Percentiles rank a stretch among this genome's conserved stretches.
Evolutionary conservation across 2,797 vertebrate species (phyloP).

Genomic region (Hemibagrus guttatus): DNA sequence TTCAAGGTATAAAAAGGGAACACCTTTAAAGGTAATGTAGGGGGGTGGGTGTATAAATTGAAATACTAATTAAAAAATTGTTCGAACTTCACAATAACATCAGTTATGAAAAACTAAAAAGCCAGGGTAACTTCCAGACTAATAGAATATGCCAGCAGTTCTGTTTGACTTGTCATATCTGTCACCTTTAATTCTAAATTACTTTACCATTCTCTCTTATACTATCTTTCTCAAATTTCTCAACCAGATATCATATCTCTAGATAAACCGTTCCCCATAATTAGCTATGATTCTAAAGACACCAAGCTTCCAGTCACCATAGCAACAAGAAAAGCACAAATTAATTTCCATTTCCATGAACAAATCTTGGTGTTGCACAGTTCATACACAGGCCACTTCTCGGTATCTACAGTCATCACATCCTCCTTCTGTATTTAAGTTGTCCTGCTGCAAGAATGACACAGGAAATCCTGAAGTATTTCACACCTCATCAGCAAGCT

Average conservation of each 20-base stretch:
- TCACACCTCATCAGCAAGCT: not conserved
- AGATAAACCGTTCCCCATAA: not conserved
- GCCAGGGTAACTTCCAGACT: not conserved
- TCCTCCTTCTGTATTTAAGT: conserved; percentile 8
- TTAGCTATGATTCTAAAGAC: not conserved
- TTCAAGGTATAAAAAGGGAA: not conserved
- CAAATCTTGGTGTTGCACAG: not conserved
- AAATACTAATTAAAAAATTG: too few relatives aligned
- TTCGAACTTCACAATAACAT: not conserved
- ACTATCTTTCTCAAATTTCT: not conserved
- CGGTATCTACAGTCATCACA: conserved; percentile 1
- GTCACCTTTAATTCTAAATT: not conserved
- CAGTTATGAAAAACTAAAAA: not conserved
- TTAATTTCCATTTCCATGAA: not conserved
- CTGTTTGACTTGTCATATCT: not conserved
- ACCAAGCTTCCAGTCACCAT: conserved; percentile 29
- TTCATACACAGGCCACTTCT: not conserved
- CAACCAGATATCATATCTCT: not conserved
- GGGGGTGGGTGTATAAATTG: too few relatives aligned
- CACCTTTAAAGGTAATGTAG: too few relatives aligned
- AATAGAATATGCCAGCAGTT: not conserved
- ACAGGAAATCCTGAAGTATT: not conserved
- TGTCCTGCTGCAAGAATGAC: not conserved
- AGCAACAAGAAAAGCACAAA: conserved; percentile 32
- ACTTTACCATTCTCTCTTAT: not conserved